A percentile compares a stretch with the other conserved stretches of the same genome.
phyloP scores from a whole-genome alignment of 2,888 invertebrate species.

The Andricus curvator region DNA sequence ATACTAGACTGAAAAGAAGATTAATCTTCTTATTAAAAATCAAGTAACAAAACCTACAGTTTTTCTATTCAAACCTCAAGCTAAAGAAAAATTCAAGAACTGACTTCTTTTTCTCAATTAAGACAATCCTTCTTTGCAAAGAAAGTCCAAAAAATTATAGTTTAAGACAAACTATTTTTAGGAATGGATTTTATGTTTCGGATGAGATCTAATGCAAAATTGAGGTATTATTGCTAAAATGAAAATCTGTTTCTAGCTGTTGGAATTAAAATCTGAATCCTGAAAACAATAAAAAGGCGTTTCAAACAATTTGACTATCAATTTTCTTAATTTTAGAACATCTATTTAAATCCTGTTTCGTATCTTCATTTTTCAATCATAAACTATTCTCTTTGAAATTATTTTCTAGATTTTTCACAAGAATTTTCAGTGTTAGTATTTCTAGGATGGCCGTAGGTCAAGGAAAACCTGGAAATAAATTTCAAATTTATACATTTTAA shows the following conservation, averaged over 20 bases:
- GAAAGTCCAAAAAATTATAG: background rate
- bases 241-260: background rate
- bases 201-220: background rate
- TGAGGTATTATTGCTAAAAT: background rate
- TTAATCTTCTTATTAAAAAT: conserved; percentile 20
- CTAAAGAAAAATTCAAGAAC: background rate
- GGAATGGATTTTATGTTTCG: conserved; percentile 22
- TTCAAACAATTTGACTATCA: background rate
- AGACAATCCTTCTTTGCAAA: conserved; percentile 10
- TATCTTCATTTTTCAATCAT: too few relatives aligned
- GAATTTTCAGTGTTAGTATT: too few relatives aligned
- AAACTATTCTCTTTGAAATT: too few relatives aligned
- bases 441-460: too few relatives aligned
- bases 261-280: background rate
- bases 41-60: background rate
- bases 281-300: background rate
- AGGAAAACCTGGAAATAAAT: too few relatives aligned
- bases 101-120: background rate
- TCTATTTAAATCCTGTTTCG: background rate
- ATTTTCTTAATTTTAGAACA: background rate
- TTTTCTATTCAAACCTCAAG: conserved; percentile 17
- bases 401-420: too few relatives aligned
- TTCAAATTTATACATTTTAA: too few relatives aligned
- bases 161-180: background rate
- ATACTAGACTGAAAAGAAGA: conserved; percentile 29